These are phyloP conservation scores for Diarsia mendica DNA, from an alignment of 2,888 invertebrate species.

Conservation along the genomic window DNA sequence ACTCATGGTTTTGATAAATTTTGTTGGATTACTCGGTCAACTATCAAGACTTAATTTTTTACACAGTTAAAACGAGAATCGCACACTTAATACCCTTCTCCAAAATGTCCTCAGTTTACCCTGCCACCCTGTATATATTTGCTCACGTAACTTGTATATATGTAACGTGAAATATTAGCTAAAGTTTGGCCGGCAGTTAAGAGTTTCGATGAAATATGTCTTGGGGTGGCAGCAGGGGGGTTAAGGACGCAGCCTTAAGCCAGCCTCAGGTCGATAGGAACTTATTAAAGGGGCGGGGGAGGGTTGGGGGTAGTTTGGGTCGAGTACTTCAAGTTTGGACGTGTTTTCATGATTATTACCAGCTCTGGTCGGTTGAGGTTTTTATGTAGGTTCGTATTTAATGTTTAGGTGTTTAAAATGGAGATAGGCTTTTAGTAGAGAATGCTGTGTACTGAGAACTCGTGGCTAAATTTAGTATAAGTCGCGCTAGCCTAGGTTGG, in stretches of 20 bases:
- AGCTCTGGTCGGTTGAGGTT: constrained; percentile 19
- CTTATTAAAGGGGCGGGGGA: constrained; percentile 80
- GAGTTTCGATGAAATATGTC: constrained; percentile 90
- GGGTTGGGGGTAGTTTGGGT: constrained; percentile 52
- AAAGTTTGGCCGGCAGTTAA: constrained; percentile 86
- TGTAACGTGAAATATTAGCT: constrained; percentile 86
- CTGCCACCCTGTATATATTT: constrained; percentile 30
- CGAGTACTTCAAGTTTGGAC: constrained; percentile 32
- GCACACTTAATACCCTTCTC: background rate
- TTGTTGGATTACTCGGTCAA: background rate
- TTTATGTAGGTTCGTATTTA: constrained; percentile 28
- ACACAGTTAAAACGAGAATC: background rate
- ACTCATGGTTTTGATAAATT: too few species aligned
- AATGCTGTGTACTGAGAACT: background rate
- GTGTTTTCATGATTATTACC: constrained; percentile 50
- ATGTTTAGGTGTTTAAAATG: constrained; percentile 22
- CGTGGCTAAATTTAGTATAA: too few species aligned
- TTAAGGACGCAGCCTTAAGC: constrained; percentile 87
- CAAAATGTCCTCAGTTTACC: constrained; percentile 11
- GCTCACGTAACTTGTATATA: constrained; percentile 84
- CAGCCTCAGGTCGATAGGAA: constrained; percentile 79
- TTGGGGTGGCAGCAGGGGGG: constrained; percentile 79
- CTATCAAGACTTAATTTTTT: background rate
- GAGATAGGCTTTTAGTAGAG: constrained; percentile 16
- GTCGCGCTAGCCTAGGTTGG: too few species aligned